These are phyloP conservation scores for Cantharis nigra DNA, from an alignment of 2,888 invertebrate genomes.

Conservation along the genomic window DNA sequence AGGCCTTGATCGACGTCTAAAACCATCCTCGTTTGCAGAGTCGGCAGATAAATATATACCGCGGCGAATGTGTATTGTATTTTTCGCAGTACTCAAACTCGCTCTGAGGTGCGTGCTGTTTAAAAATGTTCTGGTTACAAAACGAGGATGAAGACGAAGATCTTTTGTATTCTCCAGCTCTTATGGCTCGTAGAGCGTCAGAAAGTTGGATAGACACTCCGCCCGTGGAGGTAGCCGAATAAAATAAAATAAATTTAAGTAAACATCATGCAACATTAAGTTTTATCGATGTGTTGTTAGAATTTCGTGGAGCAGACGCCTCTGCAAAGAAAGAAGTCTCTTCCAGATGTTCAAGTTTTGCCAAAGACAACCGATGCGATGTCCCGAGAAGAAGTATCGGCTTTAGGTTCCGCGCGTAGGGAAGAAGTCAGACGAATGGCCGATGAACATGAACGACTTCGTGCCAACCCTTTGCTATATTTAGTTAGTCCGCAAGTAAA, in stretches of 20 bases:
- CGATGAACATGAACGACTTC: slow-evolving; percentile 88
- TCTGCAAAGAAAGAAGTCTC: slow-evolving; percentile 91
- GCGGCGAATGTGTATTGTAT: slow-evolving; percentile 14
- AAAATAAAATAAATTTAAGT: slow-evolving; percentile 4
- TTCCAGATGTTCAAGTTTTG: slow-evolving; percentile 91
- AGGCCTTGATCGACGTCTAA: slow-evolving; percentile 22
- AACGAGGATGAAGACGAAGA: slow-evolving; percentile 83
- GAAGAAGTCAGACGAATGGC: slow-evolving; percentile 91
- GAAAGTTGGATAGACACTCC: slow-evolving; percentile 91
- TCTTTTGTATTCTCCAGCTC: slow-evolving; percentile 84
- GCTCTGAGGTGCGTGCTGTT: slow-evolving; percentile 37
- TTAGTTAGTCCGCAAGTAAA: slow-evolving; percentile 96
- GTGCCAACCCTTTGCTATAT: slow-evolving; percentile 94
- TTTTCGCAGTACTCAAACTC: slow-evolving; percentile 17
- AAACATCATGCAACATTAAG: slow-evolving; percentile 15
- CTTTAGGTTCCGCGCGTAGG: slow-evolving; percentile 89
- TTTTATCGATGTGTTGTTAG: slow-evolving; percentile 57
- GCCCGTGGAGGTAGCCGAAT: slow-evolving; percentile 73
- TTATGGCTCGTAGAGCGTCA: slow-evolving; percentile 83
- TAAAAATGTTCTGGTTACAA: slow-evolving; percentile 78
- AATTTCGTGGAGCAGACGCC: slow-evolving; percentile 78
- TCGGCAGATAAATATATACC: slow-evolving; percentile 28
- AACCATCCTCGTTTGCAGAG: slow-evolving; percentile 27
- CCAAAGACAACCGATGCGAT: slow-evolving; percentile 81
- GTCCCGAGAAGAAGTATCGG: slow-evolving; percentile 94